Conservation (phyloP, 2,888 invertebrate genomes). For the Nephrotoma flavescens region DNA sequence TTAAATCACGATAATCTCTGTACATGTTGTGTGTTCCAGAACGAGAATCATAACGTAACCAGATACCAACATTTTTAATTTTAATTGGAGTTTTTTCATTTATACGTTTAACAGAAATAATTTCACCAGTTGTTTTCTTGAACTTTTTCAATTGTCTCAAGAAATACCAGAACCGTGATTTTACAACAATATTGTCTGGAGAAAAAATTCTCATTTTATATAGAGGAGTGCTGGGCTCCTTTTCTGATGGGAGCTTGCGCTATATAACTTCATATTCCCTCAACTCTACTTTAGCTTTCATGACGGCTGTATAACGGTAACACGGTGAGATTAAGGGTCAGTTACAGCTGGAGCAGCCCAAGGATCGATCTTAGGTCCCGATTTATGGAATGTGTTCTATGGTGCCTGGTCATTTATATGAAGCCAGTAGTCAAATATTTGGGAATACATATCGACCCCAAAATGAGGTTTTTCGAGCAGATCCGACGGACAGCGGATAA, state of each 20-base stretch:
- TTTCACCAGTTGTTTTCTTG: conserved; percentile 98
- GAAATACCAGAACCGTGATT: conserved; percentile 99
- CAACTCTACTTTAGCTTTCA: conserved; percentile 89
- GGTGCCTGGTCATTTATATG: too few relatives aligned
- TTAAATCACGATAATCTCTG: conserved; percentile 95
- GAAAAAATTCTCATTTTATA: conserved; percentile 99
- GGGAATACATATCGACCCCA: too few relatives aligned
- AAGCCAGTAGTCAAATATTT: too few relatives aligned
- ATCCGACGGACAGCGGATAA: too few relatives aligned
- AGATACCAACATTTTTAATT: conserved; percentile 99
- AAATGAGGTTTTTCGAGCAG: too few relatives aligned
- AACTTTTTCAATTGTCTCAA: conserved; percentile 92
- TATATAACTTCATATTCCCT: conserved; percentile 98
- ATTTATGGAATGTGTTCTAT: too few relatives aligned
- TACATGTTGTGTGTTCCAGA: conserved; percentile 99
- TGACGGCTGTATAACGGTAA: too few relatives aligned
- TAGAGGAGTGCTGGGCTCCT: conserved; percentile 83
- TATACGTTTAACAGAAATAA: conserved; percentile 81
- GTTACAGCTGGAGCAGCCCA: too few relatives aligned
- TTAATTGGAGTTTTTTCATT: conserved; percentile 84
- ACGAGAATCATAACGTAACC: conserved; percentile 96
- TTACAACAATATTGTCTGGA: conserved; percentile 93
- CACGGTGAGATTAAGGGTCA: too few relatives aligned
- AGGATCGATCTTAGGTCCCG: too few relatives aligned
- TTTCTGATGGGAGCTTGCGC: conserved; percentile 89